Percentiles rank a stretch among this genome's conserved stretches.
These are phyloP conservation scores for Zapus hudsonius DNA, from an alignment of 2,113 vertebrate genomes.

Conservation along the genomic window DNA sequence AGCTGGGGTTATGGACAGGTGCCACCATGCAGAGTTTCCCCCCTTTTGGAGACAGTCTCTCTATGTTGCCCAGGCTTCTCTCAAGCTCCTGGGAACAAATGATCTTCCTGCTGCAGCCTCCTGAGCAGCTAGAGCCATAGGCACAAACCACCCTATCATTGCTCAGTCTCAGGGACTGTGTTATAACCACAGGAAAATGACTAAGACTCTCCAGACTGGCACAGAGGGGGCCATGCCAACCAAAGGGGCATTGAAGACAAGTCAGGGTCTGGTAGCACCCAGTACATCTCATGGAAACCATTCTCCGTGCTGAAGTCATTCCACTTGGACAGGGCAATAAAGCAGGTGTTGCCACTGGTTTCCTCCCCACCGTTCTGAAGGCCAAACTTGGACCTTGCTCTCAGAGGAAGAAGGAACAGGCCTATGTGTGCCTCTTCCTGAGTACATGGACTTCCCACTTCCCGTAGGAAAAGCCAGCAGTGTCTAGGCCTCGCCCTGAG, in stretches of 20 bases:
- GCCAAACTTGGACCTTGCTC: background rate
- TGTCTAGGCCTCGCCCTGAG: background rate
- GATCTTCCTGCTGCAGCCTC: background rate
- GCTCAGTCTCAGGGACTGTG: background rate
- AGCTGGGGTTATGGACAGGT: background rate
- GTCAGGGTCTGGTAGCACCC: background rate
- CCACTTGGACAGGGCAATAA: background rate
- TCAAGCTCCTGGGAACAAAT: background rate
- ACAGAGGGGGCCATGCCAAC: background rate
- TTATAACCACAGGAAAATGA: background rate
- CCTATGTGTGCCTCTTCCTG: background rate
- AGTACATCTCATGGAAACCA: background rate
- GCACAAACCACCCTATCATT: background rate
- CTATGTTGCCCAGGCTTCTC: background rate
- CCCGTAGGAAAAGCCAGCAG: background rate
- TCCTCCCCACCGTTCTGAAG: background rate
- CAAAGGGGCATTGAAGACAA: rapidly evolving
- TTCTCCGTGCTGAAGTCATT: too few relatives aligned
- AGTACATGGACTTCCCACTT: too few relatives aligned
- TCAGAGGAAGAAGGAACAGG: too few relatives aligned
- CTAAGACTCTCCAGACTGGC: background rate
- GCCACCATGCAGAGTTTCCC: background rate
- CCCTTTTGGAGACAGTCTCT: background rate
- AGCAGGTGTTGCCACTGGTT: background rate
- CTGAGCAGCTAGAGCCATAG: background rate